phyloP scores from a whole-genome alignment of 2,113 vertebrate species.

The Morone chrysops region DNA sequence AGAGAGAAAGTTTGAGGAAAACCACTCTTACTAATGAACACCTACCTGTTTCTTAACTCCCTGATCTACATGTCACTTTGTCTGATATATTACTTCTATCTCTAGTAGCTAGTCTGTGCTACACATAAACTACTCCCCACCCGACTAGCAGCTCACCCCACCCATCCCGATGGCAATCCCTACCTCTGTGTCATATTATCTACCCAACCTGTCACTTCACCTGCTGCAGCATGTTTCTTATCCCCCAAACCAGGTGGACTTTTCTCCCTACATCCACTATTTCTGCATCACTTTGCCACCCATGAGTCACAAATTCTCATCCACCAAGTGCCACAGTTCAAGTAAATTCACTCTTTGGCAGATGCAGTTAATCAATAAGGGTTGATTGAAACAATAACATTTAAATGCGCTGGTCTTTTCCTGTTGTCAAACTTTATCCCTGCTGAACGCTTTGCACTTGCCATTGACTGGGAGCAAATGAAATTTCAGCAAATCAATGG shows the following conservation, averaged over 20 bases:
- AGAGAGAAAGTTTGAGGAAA: background rate
- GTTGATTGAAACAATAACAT: slow-evolving; percentile 33
- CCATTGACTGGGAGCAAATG: slow-evolving; percentile 32
- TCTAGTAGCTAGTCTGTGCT: slow-evolving; percentile 4
- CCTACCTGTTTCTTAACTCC: slow-evolving; percentile 33
- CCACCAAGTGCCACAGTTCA: background rate
- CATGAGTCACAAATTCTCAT: background rate
- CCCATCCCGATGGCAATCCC: background rate
- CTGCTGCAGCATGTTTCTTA: slow-evolving; percentile 31
- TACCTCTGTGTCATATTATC: slow-evolving; percentile 35
- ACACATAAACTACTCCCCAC: slow-evolving; percentile 17
- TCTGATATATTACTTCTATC: slow-evolving; percentile 38
- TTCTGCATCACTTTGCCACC: background rate
- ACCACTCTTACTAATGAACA: slow-evolving; percentile 51
- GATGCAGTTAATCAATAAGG: slow-evolving; percentile 34
- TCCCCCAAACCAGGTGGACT: slow-evolving; percentile 26
- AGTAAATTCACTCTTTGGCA: slow-evolving; percentile 5
- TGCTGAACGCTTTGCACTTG: background rate
- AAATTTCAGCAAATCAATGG: slow-evolving; percentile 50
- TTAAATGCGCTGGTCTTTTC: slow-evolving; percentile 20
- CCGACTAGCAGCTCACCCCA: background rate
- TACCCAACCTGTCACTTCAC: slow-evolving; percentile 40
- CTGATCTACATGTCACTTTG: slow-evolving; percentile 28
- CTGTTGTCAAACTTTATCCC: slow-evolving; percentile 28
- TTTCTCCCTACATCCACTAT: background rate